Conservation (phyloP, 2,797 vertebrate genomes). For the Merluccius polli region DNA sequence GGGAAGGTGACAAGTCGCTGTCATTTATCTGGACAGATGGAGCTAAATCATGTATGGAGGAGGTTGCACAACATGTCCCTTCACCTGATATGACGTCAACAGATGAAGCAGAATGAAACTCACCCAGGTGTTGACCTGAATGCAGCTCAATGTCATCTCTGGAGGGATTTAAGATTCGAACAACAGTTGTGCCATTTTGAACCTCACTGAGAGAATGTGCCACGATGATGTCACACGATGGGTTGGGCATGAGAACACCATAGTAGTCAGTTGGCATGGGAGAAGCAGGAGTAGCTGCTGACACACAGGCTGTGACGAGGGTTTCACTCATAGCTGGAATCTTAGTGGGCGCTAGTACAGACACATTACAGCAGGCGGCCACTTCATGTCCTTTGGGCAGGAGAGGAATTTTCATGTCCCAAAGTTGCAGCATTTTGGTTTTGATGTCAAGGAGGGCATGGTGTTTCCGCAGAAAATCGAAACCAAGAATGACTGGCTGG, state of each 20-base stretch:
- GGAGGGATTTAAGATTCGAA: conserved; percentile 5
- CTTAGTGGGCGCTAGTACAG: neutral
- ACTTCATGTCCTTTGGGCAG: conserved; percentile 25
- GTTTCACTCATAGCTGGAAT: conserved; percentile 27
- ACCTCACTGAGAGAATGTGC: conserved; percentile 19
- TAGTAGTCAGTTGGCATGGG: conserved; percentile 26
- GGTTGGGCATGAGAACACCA: conserved; percentile 27
- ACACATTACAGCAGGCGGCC: neutral
- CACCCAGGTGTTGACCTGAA: conserved; percentile 16
- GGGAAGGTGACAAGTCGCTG: no score
- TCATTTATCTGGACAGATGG: no score
- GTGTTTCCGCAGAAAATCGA: no score
- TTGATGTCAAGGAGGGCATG: no score
- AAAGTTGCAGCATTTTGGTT: conserved; percentile 7
- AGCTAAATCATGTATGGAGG: no score
- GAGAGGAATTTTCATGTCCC: conserved; percentile 11
- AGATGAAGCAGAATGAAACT: conserved; percentile 16
- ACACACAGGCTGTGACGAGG: conserved; percentile 26
- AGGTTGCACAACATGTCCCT: conserved; percentile 10
- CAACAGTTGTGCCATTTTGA: conserved; percentile 24
- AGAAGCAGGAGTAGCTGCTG: conserved; percentile 22
- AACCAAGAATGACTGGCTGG: no score
- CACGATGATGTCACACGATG: conserved; percentile 18
- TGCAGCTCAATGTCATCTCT: conserved; percentile 18
- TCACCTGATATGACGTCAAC: conserved; percentile 1